These are phyloP conservation scores for Pygathrix nemaeus DNA, from an alignment of 2,113 vertebrate genomes.

Conservation along the genomic window DNA sequence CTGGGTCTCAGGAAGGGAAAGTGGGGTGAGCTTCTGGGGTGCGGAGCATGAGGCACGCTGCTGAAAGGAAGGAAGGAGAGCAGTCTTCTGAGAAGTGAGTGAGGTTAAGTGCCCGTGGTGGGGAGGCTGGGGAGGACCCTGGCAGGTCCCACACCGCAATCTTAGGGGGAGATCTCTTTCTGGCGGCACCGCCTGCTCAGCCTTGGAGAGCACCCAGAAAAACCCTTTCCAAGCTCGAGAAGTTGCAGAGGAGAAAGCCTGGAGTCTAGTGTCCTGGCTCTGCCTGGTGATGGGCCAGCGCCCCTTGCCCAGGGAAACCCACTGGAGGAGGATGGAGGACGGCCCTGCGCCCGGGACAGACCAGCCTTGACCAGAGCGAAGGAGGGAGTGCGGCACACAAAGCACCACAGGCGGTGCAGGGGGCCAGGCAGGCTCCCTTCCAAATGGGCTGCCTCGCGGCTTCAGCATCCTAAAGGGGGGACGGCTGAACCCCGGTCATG, in stretches of 20 bases:
- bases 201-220: not conserved
- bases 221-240: too few relatives aligned
- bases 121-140: not conserved
- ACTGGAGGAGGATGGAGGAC: not conserved
- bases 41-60: not conserved
- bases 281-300: not conserved
- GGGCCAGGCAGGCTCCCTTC: not conserved
- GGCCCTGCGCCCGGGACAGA: fast-evolving
- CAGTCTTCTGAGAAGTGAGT: not conserved
- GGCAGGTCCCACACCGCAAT: not conserved
- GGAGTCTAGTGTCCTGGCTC: not conserved
- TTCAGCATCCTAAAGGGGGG: constrained; percentile 41
- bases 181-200: not conserved
- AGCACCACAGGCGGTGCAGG: not conserved
- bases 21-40: not conserved
- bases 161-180: not conserved
- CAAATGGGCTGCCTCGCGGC: constrained; percentile 77
- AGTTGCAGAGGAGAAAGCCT: not conserved
- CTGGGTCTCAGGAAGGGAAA: not conserved
- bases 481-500: constrained; percentile 77
- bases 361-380: not conserved
- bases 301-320: not conserved
- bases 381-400: not conserved
- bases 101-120: fast-evolving
- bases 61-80: not conserved